Base-by-base conservation (phyloP, 2,797 vertebrate genomes). In the Balearica regulorum region DNA sequence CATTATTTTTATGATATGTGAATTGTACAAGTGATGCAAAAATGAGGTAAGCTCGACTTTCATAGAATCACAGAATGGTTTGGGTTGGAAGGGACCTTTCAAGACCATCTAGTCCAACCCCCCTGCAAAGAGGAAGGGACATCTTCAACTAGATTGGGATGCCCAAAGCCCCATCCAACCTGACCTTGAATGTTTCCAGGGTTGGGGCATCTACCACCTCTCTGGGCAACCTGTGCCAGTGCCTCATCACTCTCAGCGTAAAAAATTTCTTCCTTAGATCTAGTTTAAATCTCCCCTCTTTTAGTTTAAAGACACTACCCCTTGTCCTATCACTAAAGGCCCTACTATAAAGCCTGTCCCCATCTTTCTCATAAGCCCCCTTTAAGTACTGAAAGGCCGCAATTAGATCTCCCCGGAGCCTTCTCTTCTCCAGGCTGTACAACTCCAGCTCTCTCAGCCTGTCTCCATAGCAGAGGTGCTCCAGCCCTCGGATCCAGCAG, bases 371-470 rank as follows among this genome's bases (percentile, higher is more conserved):
- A 14, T 8, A 54, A 3, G 17, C 21, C 6, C 9, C 16, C 15
- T 73, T 78, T 13, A 64, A 8, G 22, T 39, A 68, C 1, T 37
- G 28, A 11, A 76, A 77, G 49, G 41, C 37, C 1, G 2, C 41
- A 54, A 1, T 19, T 57, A 44, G 3, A 10, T 66, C 29, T 55
- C 19, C 16, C 2, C 0, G 1, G 8, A 66, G 69, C 33, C 35
- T 65, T 54, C 46, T n/a, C 49, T 81, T 57, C 19, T 16, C 48
- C 16, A 49, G 35, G 53, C 49, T 61, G 11, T 28, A 39, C 9
- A 26, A 4, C 11, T 3, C 20, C 31, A 79, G 21, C 25, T 46
- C 22, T 54, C 48, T 24, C 20, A 49, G 57, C 22, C 35, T 55
- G 6, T 35, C 69, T 5, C 29, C 29, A 44, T 0, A 65, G 21